Percentiles rank a stretch among this genome's conserved stretches.
Conservation (phyloP, 2,797 vertebrate genomes). For the Sphenopsis melanotis region DNA sequence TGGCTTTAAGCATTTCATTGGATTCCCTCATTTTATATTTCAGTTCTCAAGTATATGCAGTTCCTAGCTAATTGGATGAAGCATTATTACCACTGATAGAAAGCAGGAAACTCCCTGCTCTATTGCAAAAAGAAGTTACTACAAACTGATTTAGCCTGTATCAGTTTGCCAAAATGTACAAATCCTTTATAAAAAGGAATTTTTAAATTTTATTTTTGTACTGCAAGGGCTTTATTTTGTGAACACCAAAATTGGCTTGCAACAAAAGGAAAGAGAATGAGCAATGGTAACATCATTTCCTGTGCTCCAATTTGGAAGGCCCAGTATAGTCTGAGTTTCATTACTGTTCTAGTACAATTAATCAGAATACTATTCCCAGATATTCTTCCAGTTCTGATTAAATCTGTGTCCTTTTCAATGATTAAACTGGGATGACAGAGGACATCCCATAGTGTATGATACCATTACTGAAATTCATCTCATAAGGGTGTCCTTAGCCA, state of each 20-base stretch:
- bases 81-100: neutral
- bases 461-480: neutral
- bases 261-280: neutral
- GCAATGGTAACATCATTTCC: neutral
- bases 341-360: neutral
- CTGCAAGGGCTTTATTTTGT: neutral
- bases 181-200: neutral
- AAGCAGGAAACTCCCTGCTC: neutral
- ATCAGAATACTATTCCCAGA: neutral
- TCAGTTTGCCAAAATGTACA: neutral
- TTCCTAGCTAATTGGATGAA: neutral
- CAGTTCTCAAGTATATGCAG: neutral
- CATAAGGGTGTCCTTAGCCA: neutral
- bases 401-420: neutral
- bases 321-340: neutral
- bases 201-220: neutral
- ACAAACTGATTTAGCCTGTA: neutral
- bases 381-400: slow-evolving; percentile 17
- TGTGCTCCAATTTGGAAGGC: neutral
- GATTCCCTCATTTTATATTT: neutral
- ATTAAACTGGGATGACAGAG: slow-evolving; percentile 2
- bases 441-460: neutral
- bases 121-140: neutral
- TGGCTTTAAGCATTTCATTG: neutral
- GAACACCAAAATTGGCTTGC: neutral